Percentiles rank a stretch among this genome's conserved stretches.
Evolutionary conservation across 1,140 invertebrate genomes (phyloP).

Genomic region (Andricus grossulariae): DNA sequence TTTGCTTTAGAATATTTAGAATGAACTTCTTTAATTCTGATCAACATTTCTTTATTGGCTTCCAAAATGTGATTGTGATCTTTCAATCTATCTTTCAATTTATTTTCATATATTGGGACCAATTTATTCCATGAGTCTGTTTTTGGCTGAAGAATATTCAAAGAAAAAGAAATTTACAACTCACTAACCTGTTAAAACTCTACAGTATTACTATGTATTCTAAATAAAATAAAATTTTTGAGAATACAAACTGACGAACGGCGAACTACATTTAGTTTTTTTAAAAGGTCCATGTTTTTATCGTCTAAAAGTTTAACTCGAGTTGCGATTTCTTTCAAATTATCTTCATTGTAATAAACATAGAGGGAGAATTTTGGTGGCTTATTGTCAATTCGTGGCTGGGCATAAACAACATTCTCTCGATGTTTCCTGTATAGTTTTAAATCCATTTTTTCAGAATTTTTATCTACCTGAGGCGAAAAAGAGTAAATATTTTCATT

Average conservation of each 20-base stretch:
- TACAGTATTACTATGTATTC: not conserved
- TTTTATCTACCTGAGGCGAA: conserved; percentile 33
- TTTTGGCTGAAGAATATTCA: conserved; percentile 50
- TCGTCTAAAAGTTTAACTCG: conserved; percentile 64
- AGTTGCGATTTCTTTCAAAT: conserved; percentile 58
- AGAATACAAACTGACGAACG: conserved; percentile 65
- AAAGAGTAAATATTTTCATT: conserved; percentile 31
- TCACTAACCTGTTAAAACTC: not conserved
- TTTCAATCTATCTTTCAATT: conserved; percentile 34
- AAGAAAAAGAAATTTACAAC: not conserved
- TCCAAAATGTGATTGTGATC: conserved; percentile 41
- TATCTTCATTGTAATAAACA: conserved; percentile 60
- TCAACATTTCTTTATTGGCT: conserved; percentile 54
- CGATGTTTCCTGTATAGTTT: conserved; percentile 58
- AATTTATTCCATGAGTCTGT: conserved; percentile 62
- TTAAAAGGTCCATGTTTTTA: conserved; percentile 72
- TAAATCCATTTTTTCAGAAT: conserved; percentile 50
- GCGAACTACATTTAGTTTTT: conserved; percentile 68
- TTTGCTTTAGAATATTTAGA: conserved; percentile 50
- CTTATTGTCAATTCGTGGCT: conserved; percentile 64
- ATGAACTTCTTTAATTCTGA: conserved; percentile 41
- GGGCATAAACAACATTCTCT: conserved; percentile 56
- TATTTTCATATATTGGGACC: conserved; percentile 24
- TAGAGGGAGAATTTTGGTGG: conserved; percentile 65
- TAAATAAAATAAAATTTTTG: conserved; percentile 25